phyloP scores from a whole-genome alignment of 37 sponge, comb jelly and placozoan genomes.

The Corticium candelabrum region DNA sequence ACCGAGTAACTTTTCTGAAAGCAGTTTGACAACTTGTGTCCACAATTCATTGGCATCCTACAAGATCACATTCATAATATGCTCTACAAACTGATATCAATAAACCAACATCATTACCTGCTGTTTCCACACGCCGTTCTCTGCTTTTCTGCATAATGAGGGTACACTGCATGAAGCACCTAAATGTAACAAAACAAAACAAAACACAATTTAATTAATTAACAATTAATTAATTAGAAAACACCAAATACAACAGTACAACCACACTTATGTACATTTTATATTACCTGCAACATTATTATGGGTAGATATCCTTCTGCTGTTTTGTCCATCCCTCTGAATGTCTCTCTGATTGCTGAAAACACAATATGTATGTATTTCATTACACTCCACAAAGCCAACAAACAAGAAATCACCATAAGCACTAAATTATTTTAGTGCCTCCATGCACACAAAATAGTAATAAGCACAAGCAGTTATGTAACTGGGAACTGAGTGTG shows the following conservation, averaged over 20 bases:
- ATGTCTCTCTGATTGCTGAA: not conserved
- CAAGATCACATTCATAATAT: slow-evolving; percentile 1
- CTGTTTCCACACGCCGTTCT: slow-evolving; percentile 53
- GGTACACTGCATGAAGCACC: slow-evolving; percentile 63
- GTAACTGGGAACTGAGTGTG: not conserved
- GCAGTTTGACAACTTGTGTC: slow-evolving; percentile 39
- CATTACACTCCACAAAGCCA: too few relatives aligned
- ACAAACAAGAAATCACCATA: too few relatives aligned
- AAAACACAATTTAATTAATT: not conserved
- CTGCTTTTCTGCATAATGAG: slow-evolving; percentile 77
- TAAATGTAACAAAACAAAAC: slow-evolving; percentile 13
- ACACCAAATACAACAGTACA: not conserved
- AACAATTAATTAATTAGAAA: not conserved
- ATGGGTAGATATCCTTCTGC: slow-evolving; percentile 6
- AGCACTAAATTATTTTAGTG: too few relatives aligned
- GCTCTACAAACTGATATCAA: too few relatives aligned
- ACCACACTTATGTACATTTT: not conserved
- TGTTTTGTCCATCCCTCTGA: not conserved
- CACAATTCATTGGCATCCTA: slow-evolving; percentile 99
- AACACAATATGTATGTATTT: not conserved
- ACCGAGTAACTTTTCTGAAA: not conserved
- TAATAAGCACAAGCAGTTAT: not conserved
- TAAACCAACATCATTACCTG: slow-evolving; percentile 21
- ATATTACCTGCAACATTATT: not conserved
- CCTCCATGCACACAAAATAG: not conserved